phyloP scores from a whole-genome alignment of 2,888 invertebrate genomes.

The Yponomeuta plumbellus region DNA sequence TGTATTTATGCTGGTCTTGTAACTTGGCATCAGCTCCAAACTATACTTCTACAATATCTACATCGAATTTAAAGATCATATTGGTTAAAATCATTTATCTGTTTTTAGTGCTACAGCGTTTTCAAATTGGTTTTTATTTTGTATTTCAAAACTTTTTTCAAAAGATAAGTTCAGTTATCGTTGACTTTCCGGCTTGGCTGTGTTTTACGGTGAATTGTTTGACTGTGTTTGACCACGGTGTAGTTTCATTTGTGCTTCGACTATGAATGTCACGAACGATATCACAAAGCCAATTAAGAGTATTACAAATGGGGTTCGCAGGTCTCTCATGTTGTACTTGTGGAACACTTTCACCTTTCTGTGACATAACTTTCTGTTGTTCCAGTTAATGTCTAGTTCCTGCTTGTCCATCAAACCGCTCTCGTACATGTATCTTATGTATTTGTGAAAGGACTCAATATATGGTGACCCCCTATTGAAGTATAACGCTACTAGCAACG shows the following conservation, averaged over 20 bases:
- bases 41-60: too few species aligned
- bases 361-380: not conserved
- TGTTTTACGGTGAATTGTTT: not conserved
- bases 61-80: too few species aligned
- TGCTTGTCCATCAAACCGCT: slow-evolving; percentile 3
- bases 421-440: not conserved
- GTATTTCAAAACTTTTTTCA: too few species aligned
- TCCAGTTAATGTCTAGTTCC: not conserved
- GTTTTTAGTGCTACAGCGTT: too few species aligned
- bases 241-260: not conserved
- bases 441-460: slow-evolving; percentile 13
- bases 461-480: slow-evolving; percentile 21
- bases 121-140: too few species aligned
- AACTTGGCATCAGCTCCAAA: too few species aligned
- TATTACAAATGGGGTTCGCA: not conserved
- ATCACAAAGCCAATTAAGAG: not conserved
- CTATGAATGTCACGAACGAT: not conserved
- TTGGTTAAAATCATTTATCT: too few species aligned
- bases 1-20: too few species aligned
- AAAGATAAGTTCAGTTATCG: too few species aligned
- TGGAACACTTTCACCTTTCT: not conserved
- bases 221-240: not conserved
- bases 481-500: not conserved
- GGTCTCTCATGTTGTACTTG: slow-evolving; percentile 7
- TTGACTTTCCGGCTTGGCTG: too few species aligned